Evolutionary conservation across 2,797 vertebrate genomes (phyloP).

Genomic region (Hoplostethus mediterraneus): DNA sequence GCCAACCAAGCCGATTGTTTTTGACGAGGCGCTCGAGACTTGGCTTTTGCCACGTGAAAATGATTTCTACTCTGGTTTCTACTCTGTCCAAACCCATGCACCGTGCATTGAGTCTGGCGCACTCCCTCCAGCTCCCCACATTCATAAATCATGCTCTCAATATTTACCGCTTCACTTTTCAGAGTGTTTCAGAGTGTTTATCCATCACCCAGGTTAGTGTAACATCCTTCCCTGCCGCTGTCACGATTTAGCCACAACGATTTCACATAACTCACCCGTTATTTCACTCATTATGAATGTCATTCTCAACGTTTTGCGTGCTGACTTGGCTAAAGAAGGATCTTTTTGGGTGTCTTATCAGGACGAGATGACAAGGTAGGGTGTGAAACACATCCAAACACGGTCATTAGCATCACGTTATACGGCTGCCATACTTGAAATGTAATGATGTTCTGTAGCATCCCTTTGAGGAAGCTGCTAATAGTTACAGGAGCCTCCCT

Average conservation of each 20-base stretch:
- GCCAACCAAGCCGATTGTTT: slow-evolving; percentile 24
- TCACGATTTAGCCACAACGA: not conserved
- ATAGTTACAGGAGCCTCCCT: slow-evolving; percentile 69
- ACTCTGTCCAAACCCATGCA: slow-evolving; percentile 59
- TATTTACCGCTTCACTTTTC: slow-evolving; percentile 68
- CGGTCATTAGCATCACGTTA: slow-evolving; percentile 34
- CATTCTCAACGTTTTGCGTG: not conserved
- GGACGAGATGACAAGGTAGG: not conserved
- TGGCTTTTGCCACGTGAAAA: slow-evolving; percentile 68
- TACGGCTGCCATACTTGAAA: not conserved
- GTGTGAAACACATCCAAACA: slow-evolving; percentile 22
- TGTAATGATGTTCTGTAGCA: slow-evolving; percentile 57
- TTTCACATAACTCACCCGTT: not conserved
- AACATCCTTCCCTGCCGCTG: slow-evolving; percentile 10
- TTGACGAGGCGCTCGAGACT: slow-evolving; percentile 23
- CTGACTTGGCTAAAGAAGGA: not conserved
- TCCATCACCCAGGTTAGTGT: slow-evolving; percentile 27
- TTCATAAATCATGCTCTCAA: slow-evolving; percentile 73
- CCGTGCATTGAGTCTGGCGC: slow-evolving; percentile 59
- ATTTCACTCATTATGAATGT: not conserved
- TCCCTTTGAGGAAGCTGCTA: slow-evolving; percentile 58
- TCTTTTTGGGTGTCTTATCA: slow-evolving; percentile 4
- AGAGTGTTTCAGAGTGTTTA: slow-evolving; percentile 50
- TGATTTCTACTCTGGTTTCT: slow-evolving; percentile 74
- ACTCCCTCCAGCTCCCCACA: slow-evolving; percentile 47